Evolutionary conservation across 2,113 vertebrate species (phyloP).

Genomic region (Cynocephalus volans): DNA sequence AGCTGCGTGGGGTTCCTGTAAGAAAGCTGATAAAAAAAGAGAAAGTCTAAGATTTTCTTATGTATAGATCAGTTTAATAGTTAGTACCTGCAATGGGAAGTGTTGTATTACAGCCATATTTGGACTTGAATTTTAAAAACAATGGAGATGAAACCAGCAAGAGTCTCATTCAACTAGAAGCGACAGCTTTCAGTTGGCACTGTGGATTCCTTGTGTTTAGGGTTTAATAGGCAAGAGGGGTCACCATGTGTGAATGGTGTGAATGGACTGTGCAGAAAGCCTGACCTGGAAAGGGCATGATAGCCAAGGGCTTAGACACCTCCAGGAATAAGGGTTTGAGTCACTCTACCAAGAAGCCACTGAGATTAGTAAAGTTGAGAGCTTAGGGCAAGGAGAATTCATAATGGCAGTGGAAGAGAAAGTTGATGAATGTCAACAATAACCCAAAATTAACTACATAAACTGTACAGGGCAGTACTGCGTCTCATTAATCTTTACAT

Average conservation of each 20-base stretch:
- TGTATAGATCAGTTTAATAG: background rate
- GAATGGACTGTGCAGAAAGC: background rate
- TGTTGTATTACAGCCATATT: background rate
- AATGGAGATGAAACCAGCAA: background rate
- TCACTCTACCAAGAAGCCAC: background rate
- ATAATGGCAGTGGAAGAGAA: background rate
- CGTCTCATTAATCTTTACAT: fast-evolving
- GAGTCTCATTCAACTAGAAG: background rate
- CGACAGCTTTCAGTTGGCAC: background rate
- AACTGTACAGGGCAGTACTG: background rate
- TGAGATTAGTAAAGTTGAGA: background rate
- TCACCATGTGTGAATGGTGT: background rate
- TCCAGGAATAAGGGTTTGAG: background rate
- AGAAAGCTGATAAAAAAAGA: background rate
- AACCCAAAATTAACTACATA: background rate
- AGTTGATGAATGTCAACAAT: background rate
- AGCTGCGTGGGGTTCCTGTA: background rate
- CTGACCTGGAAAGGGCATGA: too few relatives aligned
- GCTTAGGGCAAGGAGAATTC: background rate
- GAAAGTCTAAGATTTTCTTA: background rate
- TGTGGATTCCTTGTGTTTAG: background rate
- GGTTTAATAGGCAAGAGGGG: background rate
- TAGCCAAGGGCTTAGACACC: background rate
- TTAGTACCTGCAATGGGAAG: background rate
- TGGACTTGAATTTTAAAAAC: background rate